These are phyloP conservation scores for Oscheius sp. DNA, from an alignment of 2,888 invertebrate genomes.

Conservation along the genomic window DNA sequence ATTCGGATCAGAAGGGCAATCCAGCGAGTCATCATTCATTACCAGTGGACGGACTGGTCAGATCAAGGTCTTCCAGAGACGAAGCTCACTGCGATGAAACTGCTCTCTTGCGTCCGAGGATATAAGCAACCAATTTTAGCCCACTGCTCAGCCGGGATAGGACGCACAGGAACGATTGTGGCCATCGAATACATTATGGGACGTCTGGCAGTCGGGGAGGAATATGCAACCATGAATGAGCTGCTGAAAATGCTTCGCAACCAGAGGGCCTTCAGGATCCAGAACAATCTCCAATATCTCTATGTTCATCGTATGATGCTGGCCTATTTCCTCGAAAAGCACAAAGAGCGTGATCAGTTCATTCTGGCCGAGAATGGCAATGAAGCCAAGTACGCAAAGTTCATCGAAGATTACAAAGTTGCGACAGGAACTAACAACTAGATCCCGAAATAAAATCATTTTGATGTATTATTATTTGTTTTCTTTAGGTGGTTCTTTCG, in stretches of 20 bases:
- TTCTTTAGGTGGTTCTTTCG: too few species aligned
- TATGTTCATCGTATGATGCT: conserved; percentile 59
- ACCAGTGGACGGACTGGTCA: conserved; percentile 49
- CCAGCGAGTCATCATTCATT: background rate
- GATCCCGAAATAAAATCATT: too few species aligned
- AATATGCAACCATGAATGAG: conserved; percentile 47
- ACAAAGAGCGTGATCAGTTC: too few species aligned
- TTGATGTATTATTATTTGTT: too few species aligned
- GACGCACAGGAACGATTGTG: conserved; percentile 55
- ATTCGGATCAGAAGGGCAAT: background rate
- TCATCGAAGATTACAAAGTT: too few species aligned
- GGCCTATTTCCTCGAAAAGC: conserved; percentile 55
- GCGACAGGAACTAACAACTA: too few species aligned
- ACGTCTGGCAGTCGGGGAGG: conserved; percentile 32
- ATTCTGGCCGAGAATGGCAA: too few species aligned
- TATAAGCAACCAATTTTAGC: conserved; percentile 53
- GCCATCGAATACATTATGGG: conserved; percentile 55
- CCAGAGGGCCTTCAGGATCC: conserved; percentile 54
- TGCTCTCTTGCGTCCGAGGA: conserved; percentile 52
- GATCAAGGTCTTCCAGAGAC: conserved; percentile 52
- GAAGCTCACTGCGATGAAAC: conserved; percentile 37
- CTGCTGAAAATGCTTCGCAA: conserved; percentile 50
- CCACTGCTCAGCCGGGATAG: conserved; percentile 59
- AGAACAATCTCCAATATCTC: conserved; percentile 51
- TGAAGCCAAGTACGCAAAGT: too few species aligned